A percentile compares a stretch with the other conserved stretches of the same genome.
Conservation (phyloP, 2,113 vertebrate species). For the Microtus montanus region DNA sequence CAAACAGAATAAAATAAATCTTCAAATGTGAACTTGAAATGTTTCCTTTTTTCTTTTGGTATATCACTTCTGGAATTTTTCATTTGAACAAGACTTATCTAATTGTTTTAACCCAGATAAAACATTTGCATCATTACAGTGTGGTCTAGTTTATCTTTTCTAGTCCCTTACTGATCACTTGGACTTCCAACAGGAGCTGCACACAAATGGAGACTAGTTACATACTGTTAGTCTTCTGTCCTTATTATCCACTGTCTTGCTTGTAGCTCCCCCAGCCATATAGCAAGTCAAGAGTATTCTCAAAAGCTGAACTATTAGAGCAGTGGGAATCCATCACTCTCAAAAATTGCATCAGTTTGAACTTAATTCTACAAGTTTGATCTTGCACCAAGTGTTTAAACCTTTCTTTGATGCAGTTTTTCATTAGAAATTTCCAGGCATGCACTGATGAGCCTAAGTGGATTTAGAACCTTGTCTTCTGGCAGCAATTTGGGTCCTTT, state of each 20-base stretch:
- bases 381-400: slow-evolving; percentile 20
- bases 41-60: not conserved
- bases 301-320: slow-evolving; percentile 33
- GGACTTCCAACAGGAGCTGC: not conserved
- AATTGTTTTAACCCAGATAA: slow-evolving; percentile 6
- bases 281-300: not conserved
- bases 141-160: slow-evolving; percentile 28
- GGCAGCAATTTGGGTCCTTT: slow-evolving; percentile 17
- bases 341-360: slow-evolving; percentile 26
- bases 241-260: not conserved
- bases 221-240: slow-evolving; percentile 25
- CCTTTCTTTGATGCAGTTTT: slow-evolving; percentile 36
- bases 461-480: slow-evolving; percentile 35
- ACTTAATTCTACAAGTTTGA: slow-evolving; percentile 44
- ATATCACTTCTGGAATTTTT: slow-evolving; percentile 46
- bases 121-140: slow-evolving; percentile 49
- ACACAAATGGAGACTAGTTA: not conserved
- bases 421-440: slow-evolving; percentile 46
- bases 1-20: not conserved
- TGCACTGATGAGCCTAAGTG: not conserved
- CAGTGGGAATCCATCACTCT: slow-evolving; percentile 31
- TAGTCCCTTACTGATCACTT: slow-evolving; percentile 16
- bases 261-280: not conserved
- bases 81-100: not conserved
- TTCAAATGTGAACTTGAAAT: not conserved